Conservation (phyloP, 2,113 vertebrate genomes). For the Clupea harengus region DNA sequence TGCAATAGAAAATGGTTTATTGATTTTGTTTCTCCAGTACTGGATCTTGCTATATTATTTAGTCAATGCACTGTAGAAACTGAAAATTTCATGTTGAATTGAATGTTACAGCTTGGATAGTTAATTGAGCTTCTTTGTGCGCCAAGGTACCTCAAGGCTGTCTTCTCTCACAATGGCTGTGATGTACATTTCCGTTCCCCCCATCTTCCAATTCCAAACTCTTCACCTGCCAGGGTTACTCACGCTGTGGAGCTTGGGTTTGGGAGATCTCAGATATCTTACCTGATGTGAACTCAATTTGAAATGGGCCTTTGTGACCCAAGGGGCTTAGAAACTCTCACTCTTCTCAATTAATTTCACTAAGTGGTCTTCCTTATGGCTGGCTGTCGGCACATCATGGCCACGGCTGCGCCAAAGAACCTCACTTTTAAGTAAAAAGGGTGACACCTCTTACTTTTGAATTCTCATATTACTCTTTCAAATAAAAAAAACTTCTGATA, state of each 20-base stretch:
- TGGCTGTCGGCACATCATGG: background rate
- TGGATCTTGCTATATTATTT: background rate
- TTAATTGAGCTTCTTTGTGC: background rate
- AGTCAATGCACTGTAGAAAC: background rate
- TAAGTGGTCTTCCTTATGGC: background rate
- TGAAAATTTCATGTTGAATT: background rate
- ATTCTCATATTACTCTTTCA: background rate
- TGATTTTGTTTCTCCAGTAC: background rate
- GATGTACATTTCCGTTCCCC: background rate
- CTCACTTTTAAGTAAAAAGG: background rate
- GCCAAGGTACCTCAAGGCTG: background rate
- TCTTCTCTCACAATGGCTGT: background rate
- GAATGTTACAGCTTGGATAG: background rate
- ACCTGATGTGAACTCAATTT: background rate
- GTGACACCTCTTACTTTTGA: background rate
- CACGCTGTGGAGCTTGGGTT: background rate
- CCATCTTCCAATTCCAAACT: background rate
- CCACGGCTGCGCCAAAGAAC: background rate
- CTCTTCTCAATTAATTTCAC: background rate
- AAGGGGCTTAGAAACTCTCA: background rate
- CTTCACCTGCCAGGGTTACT: background rate
- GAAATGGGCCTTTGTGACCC: background rate
- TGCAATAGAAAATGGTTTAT: background rate
- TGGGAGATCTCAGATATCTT: background rate
- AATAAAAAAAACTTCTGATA: background rate